These are phyloP conservation scores for Lordiphosa clarofinis DNA, from an alignment of 1,140 invertebrate species.

Conservation along the genomic window DNA sequence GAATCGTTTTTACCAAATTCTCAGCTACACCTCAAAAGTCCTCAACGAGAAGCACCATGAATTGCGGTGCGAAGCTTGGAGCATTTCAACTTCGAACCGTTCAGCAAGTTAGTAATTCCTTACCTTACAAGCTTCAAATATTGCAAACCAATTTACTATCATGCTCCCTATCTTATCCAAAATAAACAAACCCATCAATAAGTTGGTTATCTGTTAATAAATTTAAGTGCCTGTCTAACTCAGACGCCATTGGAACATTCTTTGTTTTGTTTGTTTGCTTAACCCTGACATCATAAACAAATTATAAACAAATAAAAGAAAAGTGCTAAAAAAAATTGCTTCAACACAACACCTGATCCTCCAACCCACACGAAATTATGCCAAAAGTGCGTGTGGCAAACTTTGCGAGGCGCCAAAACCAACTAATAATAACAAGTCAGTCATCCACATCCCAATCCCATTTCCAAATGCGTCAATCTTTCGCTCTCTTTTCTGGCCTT, in stretches of 20 bases:
- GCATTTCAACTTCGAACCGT: too few relatives aligned
- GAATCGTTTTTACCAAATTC: too few relatives aligned
- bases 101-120: too few relatives aligned
- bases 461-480: neutral
- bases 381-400: slow-evolving; percentile 23
- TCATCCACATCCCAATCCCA: slow-evolving; percentile 6
- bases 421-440: slow-evolving; percentile 2
- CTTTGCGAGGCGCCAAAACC: slow-evolving; percentile 12
- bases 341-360: slow-evolving; percentile 11
- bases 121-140: too few relatives aligned
- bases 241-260: neutral
- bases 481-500: slow-evolving; percentile 4
- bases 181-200: slow-evolving; percentile 1
- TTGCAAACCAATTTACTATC: neutral
- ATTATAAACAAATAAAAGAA: slow-evolving; percentile 41
- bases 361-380: neutral
- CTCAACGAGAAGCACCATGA: too few relatives aligned
- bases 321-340: slow-evolving; percentile 15
- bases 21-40: too few relatives aligned
- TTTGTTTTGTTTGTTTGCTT: neutral
- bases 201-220: slow-evolving; percentile 12
- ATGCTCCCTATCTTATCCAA: neutral
- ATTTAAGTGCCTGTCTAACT: slow-evolving; percentile 17
- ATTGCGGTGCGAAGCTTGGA: too few relatives aligned
- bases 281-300: slow-evolving; percentile 31